Evolutionary conservation across 2,888 invertebrate species (phyloP).

Genomic region (Nipponacmea schrenckii): DNA sequence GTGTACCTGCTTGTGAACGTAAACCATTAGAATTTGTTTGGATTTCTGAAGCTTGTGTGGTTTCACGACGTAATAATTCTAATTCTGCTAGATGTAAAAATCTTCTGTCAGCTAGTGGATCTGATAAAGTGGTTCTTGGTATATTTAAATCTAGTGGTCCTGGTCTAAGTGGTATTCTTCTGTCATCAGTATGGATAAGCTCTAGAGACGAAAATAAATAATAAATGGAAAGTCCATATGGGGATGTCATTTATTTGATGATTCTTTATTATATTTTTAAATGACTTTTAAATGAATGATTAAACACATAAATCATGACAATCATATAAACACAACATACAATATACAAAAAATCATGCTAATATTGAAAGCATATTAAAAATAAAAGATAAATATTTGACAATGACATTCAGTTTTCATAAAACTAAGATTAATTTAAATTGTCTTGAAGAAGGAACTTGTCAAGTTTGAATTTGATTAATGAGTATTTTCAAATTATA

Average conservation of each 20-base stretch:
- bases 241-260: too few relatives aligned
- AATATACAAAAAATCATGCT: neutral
- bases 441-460: too few relatives aligned
- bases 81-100: conserved; percentile 77
- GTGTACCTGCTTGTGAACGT: conserved; percentile 5
- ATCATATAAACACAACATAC: too few relatives aligned
- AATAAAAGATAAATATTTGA: neutral
- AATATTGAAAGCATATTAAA: neutral
- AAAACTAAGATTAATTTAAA: too few relatives aligned
- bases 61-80: conserved; percentile 78
- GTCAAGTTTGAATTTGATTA: too few relatives aligned
- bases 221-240: neutral
- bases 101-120: conserved; percentile 78
- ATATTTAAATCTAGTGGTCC: conserved; percentile 50
- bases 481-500: too few relatives aligned
- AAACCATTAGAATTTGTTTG: conserved; percentile 25
- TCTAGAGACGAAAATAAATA: conserved; percentile 22
- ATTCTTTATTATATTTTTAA: too few relatives aligned
- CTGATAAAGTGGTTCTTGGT: conserved; percentile 73
- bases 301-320: too few relatives aligned
- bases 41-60: conserved; percentile 25
- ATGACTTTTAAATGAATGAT: too few relatives aligned
- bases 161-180: conserved; percentile 48
- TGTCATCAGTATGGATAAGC: conserved; percentile 59
- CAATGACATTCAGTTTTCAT: too few relatives aligned